Base-by-base conservation (phyloP, 2,797 vertebrate genomes). In the Siniperca obscura region DNA sequence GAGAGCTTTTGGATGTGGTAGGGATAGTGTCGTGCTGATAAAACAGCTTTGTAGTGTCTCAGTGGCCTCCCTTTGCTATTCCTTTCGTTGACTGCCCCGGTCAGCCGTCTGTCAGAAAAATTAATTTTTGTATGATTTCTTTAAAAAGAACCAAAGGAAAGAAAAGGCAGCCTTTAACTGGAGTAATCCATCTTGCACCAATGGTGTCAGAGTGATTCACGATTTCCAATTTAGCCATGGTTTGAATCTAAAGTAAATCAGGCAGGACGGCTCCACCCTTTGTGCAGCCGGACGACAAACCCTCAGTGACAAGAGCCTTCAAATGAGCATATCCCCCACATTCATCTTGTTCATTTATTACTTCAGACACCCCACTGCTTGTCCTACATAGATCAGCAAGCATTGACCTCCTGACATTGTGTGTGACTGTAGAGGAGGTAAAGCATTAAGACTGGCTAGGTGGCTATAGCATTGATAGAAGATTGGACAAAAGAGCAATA, bases 181-280 rank as follows among this genome's bases (percentile, higher is more conserved):
- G 91, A 94, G 96, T 94, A 93, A 96, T 97, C 94, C 94, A 95
- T 97, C 96, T 96, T 95, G 69, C 66, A 55, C 91, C 91, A 75
- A 7, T 74, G 83, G 85, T 95, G 89, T 93, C 95, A 96, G 92
- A 95, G 94, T 97, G 96, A 97, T 96, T 96, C 95, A 96, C 93
- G 94, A 90, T 95, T 96, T 96, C 92, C 95, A 96, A 95, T 97
- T 96, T 95, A 94, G 87, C 94, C 89, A 80, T 70, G 34, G 92
- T 95, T 96, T 93, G 93, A 94, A 94, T 96, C 94, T 94, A 91
- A 94, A 95, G 94, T 91, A 95, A 95, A 96, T 96, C 95, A 93
- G 92, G 85, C 89, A 91, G 80, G 94, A 88, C 85, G 62, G 86
- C 78, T 93, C 92, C 92, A 90, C 64, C 36, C 95, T 94, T 94